Evolutionary conservation across 30 jellyfish, hydroid and myxozoan genomes (phyloP), one percentile per base, ranked within the genome.

Genomic region (Cassiopea xamachana): DNA sequence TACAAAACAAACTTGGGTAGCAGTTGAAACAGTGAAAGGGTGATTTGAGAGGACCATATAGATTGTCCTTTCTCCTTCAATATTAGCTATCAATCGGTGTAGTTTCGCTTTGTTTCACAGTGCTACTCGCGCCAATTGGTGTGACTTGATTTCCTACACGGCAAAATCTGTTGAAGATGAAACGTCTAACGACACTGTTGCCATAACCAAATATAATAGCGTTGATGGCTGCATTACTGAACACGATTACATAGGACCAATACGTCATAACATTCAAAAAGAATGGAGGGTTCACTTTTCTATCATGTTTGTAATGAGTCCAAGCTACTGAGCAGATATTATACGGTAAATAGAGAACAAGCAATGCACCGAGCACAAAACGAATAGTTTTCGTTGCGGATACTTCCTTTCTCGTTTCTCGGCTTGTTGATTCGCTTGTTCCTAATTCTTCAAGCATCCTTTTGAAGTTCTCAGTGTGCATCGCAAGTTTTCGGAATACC

Each of bases 331-430:
- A 19, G 75, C 51, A 51, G 46, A 79, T 72, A 50, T 78, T 79
- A 70, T 69, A 88, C 1, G 95, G 95, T 46, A 80, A 39, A 71
- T 88, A 88, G 39, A 88, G 71, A 12, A 79, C 69, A 7, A 88
- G 59, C 60, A 79, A 19, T 15, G 90, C 86, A 1, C 80, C 86
- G 47, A 88, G 95, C 1, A 79, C 83, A 49, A 88, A 51, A 6
- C 88, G 89, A 50, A 88, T 60, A 13, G 95, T 79, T 69, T 68
- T 88, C 72, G 87, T 79, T 43, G 95, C 95, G 0, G 91, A 88
- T 46, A 88, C 43, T 73, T 88, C 89, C n/a, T 61, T 77, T 46
- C 48, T 88, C 75, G 79, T 77, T 17, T 79, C 89, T 69, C 79
- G 79, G 83, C 55, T 84, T 43, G 47, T 59, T 47, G 75, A 5